phyloP scores from a whole-genome alignment of 2,888 invertebrate genomes.

The Ichneumon xanthorius region DNA sequence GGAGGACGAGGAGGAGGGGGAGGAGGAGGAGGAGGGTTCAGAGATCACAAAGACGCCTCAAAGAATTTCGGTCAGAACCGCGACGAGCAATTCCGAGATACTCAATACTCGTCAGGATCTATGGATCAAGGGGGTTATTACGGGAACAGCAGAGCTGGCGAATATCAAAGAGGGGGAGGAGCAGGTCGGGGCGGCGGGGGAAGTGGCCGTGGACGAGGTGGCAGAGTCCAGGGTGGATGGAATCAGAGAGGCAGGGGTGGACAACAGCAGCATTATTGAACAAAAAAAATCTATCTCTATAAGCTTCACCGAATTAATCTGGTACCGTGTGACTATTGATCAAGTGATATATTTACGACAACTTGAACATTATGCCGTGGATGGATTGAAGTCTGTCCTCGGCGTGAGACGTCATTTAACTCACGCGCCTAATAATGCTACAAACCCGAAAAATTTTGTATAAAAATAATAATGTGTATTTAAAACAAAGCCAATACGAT shows the following conservation, averaged over 20 bases:
- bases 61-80: conserved; percentile 76
- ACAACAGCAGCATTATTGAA: conserved; percentile 67
- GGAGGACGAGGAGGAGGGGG: conserved; percentile 73
- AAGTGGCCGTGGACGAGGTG: conserved; percentile 78
- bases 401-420: neutral
- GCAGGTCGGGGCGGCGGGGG: conserved; percentile 73
- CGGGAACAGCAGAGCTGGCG: conserved; percentile 70
- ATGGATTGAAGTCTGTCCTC: conserved; percentile 42
- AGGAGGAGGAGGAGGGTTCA: conserved; percentile 71
- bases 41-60: conserved; percentile 75
- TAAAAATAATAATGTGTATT: conserved; percentile 57
- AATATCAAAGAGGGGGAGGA: conserved; percentile 73
- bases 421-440: neutral
- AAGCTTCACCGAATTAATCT: neutral
- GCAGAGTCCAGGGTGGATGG: conserved; percentile 84
- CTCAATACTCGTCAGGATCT: conserved; percentile 61
- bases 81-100: conserved; percentile 65
- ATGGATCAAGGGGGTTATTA: conserved; percentile 63
- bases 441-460: conserved; percentile 47
- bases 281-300: conserved; percentile 15
- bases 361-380: neutral
- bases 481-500: conserved; percentile 19
- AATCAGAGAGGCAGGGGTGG: conserved; percentile 79
- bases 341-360: conserved; percentile 36
- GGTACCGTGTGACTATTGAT: conserved; percentile 37